Conservation (phyloP, 2,888 invertebrate species). For the Ophion obscuratus region DNA sequence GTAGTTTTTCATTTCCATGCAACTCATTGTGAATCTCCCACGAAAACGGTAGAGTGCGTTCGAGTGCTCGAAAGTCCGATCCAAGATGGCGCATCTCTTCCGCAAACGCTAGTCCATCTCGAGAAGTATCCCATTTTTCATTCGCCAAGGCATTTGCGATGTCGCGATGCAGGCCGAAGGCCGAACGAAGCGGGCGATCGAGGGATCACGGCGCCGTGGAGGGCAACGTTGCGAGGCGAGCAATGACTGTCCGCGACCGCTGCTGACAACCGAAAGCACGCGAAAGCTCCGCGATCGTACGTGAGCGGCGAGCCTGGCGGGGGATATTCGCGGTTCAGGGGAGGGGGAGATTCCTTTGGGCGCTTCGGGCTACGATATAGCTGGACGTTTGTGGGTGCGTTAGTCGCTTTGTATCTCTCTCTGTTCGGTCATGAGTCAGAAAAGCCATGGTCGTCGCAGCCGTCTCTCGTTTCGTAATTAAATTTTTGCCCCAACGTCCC, state of each 20-base stretch:
- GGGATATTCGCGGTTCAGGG: background rate
- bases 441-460: slow-evolving; percentile 73
- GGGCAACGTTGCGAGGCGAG: slow-evolving; percentile 1
- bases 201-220: background rate
- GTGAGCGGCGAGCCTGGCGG: slow-evolving; percentile 12
- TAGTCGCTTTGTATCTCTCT: slow-evolving; percentile 29
- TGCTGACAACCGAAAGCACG: slow-evolving; percentile 9
- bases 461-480: slow-evolving; percentile 77
- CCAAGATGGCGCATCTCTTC: no score
- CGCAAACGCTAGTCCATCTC: no score
- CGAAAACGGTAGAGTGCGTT: no score
- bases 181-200: slow-evolving; percentile 3
- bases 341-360: background rate
- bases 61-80: no score
- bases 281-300: slow-evolving; percentile 1
- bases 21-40: no score
- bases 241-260: background rate
- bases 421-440: slow-evolving; percentile 78
- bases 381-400: slow-evolving; percentile 48
- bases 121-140: background rate
- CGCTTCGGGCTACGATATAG: background rate
- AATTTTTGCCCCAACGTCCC: slow-evolving; percentile 61
- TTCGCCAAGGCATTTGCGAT: background rate
- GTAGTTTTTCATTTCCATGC: no score
- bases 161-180: background rate